Evolutionary conservation across 2,888 invertebrate genomes (phyloP).

Genomic region (Ceriagrion tenellum): DNA sequence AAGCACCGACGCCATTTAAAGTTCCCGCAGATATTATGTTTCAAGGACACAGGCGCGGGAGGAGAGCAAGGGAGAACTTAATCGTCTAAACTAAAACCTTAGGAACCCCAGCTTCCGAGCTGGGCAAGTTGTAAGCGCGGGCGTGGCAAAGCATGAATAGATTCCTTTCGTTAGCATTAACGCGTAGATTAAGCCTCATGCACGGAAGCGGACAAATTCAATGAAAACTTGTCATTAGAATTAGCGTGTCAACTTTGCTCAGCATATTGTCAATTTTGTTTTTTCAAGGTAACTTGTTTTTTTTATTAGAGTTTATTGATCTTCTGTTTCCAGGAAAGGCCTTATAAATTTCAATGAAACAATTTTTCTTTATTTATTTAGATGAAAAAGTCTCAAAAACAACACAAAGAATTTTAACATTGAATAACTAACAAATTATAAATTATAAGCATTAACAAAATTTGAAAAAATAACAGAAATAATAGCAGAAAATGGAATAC

Average conservation of each 20-base stretch:
- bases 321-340: too few relatives aligned
- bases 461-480: too few relatives aligned
- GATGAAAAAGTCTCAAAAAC: too few relatives aligned
- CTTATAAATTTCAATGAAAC: too few relatives aligned
- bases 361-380: too few relatives aligned
- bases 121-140: not conserved
- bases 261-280: too few relatives aligned
- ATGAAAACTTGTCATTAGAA: not conserved
- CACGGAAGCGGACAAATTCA: not conserved
- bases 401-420: too few relatives aligned
- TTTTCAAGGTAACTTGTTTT: too few relatives aligned
- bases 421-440: too few relatives aligned
- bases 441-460: too few relatives aligned
- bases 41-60: not conserved
- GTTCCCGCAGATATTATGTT: not conserved
- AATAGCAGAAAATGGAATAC: too few relatives aligned
- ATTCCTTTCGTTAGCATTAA: not conserved
- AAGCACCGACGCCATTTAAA: not conserved
- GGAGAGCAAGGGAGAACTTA: not conserved
- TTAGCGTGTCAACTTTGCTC: not conserved
- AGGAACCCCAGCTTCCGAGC: not conserved
- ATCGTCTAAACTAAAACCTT: not conserved
- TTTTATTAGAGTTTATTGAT: too few relatives aligned
- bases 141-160: not conserved
- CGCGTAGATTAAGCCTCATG: not conserved